phyloP scores from a whole-genome alignment of 2,797 vertebrate species.

The Enteromius afrohamiltoni region DNA sequence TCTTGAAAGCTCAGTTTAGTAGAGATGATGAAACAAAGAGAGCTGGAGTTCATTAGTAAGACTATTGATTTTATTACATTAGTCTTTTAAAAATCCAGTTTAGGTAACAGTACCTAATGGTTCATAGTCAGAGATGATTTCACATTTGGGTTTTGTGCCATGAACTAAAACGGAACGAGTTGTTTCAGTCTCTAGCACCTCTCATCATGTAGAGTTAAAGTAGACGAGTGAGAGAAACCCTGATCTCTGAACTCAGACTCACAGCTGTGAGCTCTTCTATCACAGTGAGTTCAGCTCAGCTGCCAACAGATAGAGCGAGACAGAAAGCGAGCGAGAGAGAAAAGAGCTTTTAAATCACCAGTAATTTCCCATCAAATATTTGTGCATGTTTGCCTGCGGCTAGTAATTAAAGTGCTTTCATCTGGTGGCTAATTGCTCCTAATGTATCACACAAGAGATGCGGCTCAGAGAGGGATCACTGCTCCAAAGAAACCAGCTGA shows the following conservation, averaged over 20 bases:
- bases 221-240: slow-evolving; percentile 25
- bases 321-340: slow-evolving; percentile 28
- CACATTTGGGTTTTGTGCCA: slow-evolving; percentile 9
- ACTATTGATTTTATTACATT: slow-evolving; percentile 9
- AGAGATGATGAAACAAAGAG: not conserved
- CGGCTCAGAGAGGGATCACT: slow-evolving; percentile 50
- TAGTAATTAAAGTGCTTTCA: slow-evolving; percentile 74
- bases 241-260: slow-evolving; percentile 44
- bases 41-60: slow-evolving; percentile 2
- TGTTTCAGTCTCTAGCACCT: slow-evolving; percentile 14
- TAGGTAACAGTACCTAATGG: slow-evolving; percentile 6
- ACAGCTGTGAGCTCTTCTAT: slow-evolving; percentile 50
- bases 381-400: slow-evolving; percentile 69
- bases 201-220: slow-evolving; percentile 33
- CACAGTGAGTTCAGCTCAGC: slow-evolving; percentile 48
- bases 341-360: slow-evolving; percentile 61
- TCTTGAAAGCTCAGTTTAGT: not conserved
- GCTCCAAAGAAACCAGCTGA: slow-evolving; percentile 43
- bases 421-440: slow-evolving; percentile 72
- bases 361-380: slow-evolving; percentile 68
- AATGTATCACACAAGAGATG: slow-evolving; percentile 73
- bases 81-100: slow-evolving; percentile 23
- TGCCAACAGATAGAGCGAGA: slow-evolving; percentile 37
- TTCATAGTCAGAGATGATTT: slow-evolving; percentile 18
- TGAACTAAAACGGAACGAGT: slow-evolving; percentile 16